Base-by-base conservation (phyloP, 2,113 vertebrate genomes). In the Phylloscopus trochilus region DNA sequence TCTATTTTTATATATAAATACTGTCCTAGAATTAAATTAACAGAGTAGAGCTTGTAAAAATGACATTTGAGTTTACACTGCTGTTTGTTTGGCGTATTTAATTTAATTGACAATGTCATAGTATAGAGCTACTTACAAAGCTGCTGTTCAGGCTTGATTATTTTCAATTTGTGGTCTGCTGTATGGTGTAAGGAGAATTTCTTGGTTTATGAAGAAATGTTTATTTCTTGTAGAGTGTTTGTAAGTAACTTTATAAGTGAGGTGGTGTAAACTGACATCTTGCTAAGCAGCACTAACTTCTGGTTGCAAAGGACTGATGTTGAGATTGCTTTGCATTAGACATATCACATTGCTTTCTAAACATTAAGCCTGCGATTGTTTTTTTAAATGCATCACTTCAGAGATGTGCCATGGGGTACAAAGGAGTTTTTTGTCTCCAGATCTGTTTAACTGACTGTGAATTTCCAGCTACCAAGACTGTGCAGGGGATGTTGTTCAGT, bases 11-110 rank as follows among this genome's bases (percentile, higher is more conserved):
- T 83, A 22, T 63, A 59, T 86, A 86, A 80, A 74, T 88, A 39
- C 37, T 35, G 18, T 83, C 58, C n/a, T 93, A 55, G 55, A 90
- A 93, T 94, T 94, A 72, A 90, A 90, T 90, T 80, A 95, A 43
- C 43, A 63, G 81, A 70, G 30, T 19, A 82, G 62, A 59, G 55
- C 51, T 92, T 10, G 14, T 46, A 77, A 68, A 76, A 95, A 24
- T 66, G 88, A 77, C 18, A 8, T 83, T 82, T 66, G 49, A 66
- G 15, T 85, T 80, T 66, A 77, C 55, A 24, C 28, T 90, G 20
- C 41, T 66, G 26, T 47, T 93, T 49, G 20, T 87, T 95, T 76
- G 51, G 31, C 21, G 8, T 39, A 66, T 51, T 90, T 83, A 76
- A 66, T 66, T 85, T 83, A 46, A 62, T 90, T 90, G 81, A 63